Percentiles rank a stretch among this genome's conserved stretches.
phyloP scores from a whole-genome alignment of 2,113 vertebrate species.

The Onychostoma macrolepis region DNA sequence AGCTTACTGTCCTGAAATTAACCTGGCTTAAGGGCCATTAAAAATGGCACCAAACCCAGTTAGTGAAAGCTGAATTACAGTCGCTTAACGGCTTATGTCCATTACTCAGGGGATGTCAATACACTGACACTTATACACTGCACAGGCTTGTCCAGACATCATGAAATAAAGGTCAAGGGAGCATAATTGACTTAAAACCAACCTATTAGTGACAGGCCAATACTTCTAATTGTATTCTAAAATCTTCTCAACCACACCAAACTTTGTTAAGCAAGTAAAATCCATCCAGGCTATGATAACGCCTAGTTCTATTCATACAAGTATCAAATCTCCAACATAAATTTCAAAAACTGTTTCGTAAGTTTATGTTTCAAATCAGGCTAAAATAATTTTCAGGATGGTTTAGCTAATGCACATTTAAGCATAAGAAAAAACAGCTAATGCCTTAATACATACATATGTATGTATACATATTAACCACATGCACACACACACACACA shows the following conservation, averaged over 20 bases:
- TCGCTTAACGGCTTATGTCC: slow-evolving; percentile 30
- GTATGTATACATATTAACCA: too few relatives aligned
- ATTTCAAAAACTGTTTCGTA: not conserved
- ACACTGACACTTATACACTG: slow-evolving; percentile 3
- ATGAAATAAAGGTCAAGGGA: not conserved
- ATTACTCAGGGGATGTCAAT: not conserved
- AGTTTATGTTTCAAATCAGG: not conserved
- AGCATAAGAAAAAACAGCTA: not conserved
- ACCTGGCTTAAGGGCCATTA: slow-evolving; percentile 31
- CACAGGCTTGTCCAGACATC: not conserved
- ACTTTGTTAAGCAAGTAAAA: not conserved
- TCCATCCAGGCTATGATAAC: not conserved
- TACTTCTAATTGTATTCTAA: not conserved
- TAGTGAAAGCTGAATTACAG: slow-evolving; percentile 42
- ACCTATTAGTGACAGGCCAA: not conserved
- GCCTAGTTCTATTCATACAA: not conserved
- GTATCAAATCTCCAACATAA: not conserved
- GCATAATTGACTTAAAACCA: not conserved
- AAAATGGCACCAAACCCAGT: slow-evolving; percentile 19
- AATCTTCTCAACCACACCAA: not conserved
- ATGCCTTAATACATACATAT: not conserved
- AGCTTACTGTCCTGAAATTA: not conserved
- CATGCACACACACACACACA: too few relatives aligned
- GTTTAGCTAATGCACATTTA: not conserved
- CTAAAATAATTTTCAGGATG: not conserved